Base-by-base conservation (phyloP, 2,113 vertebrate species). In the Barbus barbus region DNA sequence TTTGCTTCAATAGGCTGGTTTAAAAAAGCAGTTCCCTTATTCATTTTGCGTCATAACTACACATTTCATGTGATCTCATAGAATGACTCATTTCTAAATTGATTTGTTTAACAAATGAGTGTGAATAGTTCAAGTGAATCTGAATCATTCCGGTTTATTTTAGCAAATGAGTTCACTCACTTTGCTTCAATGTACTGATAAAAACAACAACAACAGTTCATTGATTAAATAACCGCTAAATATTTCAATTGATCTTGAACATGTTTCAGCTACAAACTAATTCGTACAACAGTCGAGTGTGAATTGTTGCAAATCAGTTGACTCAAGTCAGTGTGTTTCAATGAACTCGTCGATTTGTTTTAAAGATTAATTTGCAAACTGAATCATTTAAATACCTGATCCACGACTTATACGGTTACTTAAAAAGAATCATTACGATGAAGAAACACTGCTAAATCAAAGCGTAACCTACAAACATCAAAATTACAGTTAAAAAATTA, bases 391-490 rank as follows among this genome's bases (percentile, higher is more conserved):
- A 72, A 22, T 75, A 18, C 24, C 26, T 20, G 26, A 20, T 46
- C 2, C 72, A 48, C 72, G 1, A 8, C 53, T 58, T n/a, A 58
- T 58, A 58, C 11, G 22, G 8, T 3, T 28, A 41, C 22, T 24
- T 72, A 7, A 44, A 44, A 72, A 36, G 3, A 1, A 11, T 9
- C 20, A 13, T n/a, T 33, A 56, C 7, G 28, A 8, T 14, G 28
- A 77, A 77, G 28, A 12, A 56, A 56, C 24, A 22, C 74, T n/a
- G 18, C 48, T 77, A 73, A 73, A 46, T 24, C 38, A 73, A 24
- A 24, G 22, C 22, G 2, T 26, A 46, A 73, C 38, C 69, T 26
- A 73, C 48, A 56, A 56, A 33, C 48, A 12, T 77, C 9, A 13
- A 76, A 33, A 76, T 14, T 13, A 72, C 38, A 44, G 22, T 14